Evolutionary conservation across 1,140 invertebrate genomes (phyloP), one percentile per base, ranked within the genome.

Genomic region (Lepidurus apus): DNA sequence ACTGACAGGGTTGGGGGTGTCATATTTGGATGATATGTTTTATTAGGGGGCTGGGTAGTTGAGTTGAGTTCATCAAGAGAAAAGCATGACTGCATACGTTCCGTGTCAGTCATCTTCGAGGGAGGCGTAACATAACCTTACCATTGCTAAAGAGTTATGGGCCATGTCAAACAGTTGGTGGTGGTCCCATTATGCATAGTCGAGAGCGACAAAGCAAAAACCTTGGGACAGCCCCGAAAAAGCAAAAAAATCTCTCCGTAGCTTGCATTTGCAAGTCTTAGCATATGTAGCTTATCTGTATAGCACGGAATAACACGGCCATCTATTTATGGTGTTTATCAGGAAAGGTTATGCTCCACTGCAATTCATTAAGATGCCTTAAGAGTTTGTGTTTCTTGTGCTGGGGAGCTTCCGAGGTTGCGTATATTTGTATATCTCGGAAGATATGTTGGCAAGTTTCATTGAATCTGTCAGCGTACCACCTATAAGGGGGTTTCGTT

Each of bases 131-230:
- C 53, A 7, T 65, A 65, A 65, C 6, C 53, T 21, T 65, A 34
- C 34, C 34, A 34, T 34, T 34, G 34, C 34, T 65, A 21, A 65
- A n/a, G 53, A 65, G 53, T 65, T 65, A 65, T 65, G 53, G 17
- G 53, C 21, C 21, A 65, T 65, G 53, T 65, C 53, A 65, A 65
- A 65, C 53, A 65, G 53, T 65, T 65, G 53, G 53, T 65, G 53
- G 53, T 65, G 21, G 53, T 65, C 21, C 53, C 53, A 65, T 65
- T n/a, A 65, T 65, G 53, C 53, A 65, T 65, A 21, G 53, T 21
- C 53, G 53, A 65, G 53, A n/a, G 53, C 17, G 17, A 65, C 34
- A 65, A 65, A 65, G 17, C 53, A n/a, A 65, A 13, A 13, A 21
- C 53, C 17, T 65, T 13, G 53, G 53, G 53, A 65, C 53, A 13